Conservation (phyloP, 2,888 invertebrate species). For the Trissolcus brochymenae region DNA sequence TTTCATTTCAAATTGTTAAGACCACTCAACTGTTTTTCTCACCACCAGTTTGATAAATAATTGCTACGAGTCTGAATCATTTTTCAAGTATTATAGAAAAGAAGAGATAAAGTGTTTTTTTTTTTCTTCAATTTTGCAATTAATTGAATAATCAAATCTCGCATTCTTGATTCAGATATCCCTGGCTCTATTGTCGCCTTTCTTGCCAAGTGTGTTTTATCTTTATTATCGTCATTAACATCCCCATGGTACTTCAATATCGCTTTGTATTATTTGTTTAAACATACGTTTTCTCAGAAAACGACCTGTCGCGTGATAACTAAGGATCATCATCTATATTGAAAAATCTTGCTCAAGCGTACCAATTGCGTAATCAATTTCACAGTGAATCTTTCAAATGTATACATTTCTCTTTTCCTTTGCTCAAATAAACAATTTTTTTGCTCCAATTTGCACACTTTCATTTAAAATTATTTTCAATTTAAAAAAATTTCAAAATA, state of each 20-base stretch:
- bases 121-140: constrained; percentile 5
- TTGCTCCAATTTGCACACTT: no score
- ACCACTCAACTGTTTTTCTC: no score
- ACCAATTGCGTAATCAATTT: constrained; percentile 30
- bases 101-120: not conserved
- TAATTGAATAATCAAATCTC: constrained; percentile 10
- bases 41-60: no score
- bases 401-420: no score
- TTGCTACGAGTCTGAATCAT: no score
- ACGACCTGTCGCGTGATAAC: constrained; percentile 32
- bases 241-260: constrained; percentile 33
- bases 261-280: constrained; percentile 35
- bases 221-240: constrained; percentile 48
- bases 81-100: no score
- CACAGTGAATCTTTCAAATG: constrained; percentile 3
- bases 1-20: no score
- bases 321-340: constrained; percentile 35
- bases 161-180: constrained; percentile 21
- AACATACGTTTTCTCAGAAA: constrained; percentile 23
- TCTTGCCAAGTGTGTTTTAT: constrained; percentile 27
- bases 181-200: constrained; percentile 15
- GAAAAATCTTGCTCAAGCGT: constrained; percentile 23
- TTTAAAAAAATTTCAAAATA: no score
- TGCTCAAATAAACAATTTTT: no score
- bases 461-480: no score